phyloP scores from a whole-genome alignment of 30 jellyfish, hydroid and myxozoan species.

The Rhopilema esculentum region DNA sequence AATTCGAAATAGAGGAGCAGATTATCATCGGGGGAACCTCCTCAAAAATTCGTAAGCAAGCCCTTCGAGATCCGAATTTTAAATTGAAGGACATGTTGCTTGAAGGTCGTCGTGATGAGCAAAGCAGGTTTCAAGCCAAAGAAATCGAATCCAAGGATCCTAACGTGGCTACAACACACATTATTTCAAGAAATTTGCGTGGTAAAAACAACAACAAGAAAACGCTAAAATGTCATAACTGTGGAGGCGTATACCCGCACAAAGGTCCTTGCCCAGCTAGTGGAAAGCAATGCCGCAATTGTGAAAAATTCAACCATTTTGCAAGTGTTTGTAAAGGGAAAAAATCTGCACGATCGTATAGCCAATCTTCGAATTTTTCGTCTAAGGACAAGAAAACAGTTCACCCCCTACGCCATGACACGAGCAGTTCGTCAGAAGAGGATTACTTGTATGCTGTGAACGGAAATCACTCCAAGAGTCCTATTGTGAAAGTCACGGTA shows the following conservation, averaged over 20 bases:
- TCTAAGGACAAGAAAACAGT: neutral
- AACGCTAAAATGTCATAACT: neutral
- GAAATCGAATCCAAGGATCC: conserved; percentile 36
- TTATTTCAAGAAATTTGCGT: neutral
- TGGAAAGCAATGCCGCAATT: neutral
- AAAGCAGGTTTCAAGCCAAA: conserved; percentile 30
- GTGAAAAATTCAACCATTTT: neutral
- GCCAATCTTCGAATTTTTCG: no score
- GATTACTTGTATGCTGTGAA: neutral
- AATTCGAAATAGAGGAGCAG: conserved; percentile 38
- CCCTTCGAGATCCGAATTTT: neutral
- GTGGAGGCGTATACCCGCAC: conserved; percentile 13
- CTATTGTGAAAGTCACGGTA: conserved; percentile 28
- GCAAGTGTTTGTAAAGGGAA: no score
- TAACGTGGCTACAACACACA: neutral
- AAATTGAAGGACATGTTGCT: conserved; percentile 1
- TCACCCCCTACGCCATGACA: neutral
- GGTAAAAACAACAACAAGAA: no score
- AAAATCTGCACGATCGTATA: no score
- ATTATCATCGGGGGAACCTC: conserved; percentile 16
- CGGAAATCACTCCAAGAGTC: conserved; percentile 1
- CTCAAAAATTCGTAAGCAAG: neutral
- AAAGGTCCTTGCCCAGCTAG: conserved; percentile 23
- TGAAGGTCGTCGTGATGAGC: conserved; percentile 6
- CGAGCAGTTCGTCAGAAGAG: neutral